Conservation (phyloP, 1,140 invertebrate species). For the Drosophila punjabiensis region DNA sequence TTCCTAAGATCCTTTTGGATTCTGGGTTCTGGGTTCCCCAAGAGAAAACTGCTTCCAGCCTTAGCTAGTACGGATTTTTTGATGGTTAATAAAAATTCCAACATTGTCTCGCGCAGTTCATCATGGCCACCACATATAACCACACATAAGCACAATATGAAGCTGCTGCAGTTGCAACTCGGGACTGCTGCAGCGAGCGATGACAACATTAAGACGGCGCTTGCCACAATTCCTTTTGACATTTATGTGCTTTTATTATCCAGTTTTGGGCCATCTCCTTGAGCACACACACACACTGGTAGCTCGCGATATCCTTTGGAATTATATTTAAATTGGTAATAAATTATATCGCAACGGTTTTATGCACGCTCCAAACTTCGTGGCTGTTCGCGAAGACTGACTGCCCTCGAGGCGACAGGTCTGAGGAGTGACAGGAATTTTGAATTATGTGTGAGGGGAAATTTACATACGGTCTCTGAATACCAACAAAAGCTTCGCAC, state of each 20-base stretch:
- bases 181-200: slow-evolving; percentile 31
- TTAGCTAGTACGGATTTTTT: slow-evolving; percentile 66
- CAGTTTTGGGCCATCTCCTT: slow-evolving; percentile 8
- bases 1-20: slow-evolving; percentile 31
- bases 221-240: slow-evolving; percentile 39
- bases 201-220: slow-evolving; percentile 64
- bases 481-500: slow-evolving; percentile 54
- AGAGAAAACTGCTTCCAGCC: slow-evolving; percentile 10
- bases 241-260: slow-evolving; percentile 47
- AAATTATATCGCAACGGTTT: slow-evolving; percentile 33
- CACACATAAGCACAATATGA: slow-evolving; percentile 53
- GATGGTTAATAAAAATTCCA: slow-evolving; percentile 84
- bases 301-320: slow-evolving; percentile 8
- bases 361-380: slow-evolving; percentile 25
- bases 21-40: slow-evolving; percentile 8
- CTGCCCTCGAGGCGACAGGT: slow-evolving; percentile 40
- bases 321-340: slow-evolving; percentile 51
- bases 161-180: slow-evolving; percentile 35
- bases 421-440: slow-evolving; percentile 72
- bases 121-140: slow-evolving; percentile 63
- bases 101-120: slow-evolving; percentile 81
- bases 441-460: slow-evolving; percentile 61
- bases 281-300: neutral
- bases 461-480: slow-evolving; percentile 54
- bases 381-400: slow-evolving; percentile 7